These are phyloP conservation scores for Hyalella azteca DNA, from an alignment of 2,888 invertebrate genomes.

Conservation along the genomic window DNA sequence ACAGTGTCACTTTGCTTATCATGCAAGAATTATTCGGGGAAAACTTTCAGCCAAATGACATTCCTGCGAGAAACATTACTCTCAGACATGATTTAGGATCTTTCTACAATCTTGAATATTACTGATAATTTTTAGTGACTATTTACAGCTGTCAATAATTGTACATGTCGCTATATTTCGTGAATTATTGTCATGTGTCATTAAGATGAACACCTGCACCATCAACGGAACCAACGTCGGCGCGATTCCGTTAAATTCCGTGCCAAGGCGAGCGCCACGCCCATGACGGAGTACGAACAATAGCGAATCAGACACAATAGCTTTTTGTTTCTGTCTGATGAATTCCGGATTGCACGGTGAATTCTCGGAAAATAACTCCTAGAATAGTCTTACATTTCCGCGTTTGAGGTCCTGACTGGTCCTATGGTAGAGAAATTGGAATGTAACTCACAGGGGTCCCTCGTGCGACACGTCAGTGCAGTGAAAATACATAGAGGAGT, in stretches of 20 bases:
- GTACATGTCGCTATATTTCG: too few species aligned
- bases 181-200: too few species aligned
- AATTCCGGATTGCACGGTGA: neutral
- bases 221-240: neutral
- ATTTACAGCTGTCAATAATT: too few species aligned
- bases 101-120: too few species aligned
- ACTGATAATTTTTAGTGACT: too few species aligned
- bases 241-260: neutral
- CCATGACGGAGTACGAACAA: neutral
- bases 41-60: too few species aligned
- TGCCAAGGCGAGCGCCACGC: neutral
- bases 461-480: neutral
- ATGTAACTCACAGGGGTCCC: neutral
- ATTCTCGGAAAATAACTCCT: neutral
- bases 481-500: too few species aligned
- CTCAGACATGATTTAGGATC: too few species aligned
- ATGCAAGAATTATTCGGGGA: too few species aligned
- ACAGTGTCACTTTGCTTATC: too few species aligned
- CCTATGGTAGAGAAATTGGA: neutral
- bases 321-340: slow-evolving; percentile 2
- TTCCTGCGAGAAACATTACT: too few species aligned
- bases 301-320: slow-evolving; percentile 32
- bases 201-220: too few species aligned
- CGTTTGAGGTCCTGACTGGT: neutral
- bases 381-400: slow-evolving; percentile 18